phyloP scores from a whole-genome alignment of 1,140 invertebrate genomes.

The Drosophila ercepeae region DNA sequence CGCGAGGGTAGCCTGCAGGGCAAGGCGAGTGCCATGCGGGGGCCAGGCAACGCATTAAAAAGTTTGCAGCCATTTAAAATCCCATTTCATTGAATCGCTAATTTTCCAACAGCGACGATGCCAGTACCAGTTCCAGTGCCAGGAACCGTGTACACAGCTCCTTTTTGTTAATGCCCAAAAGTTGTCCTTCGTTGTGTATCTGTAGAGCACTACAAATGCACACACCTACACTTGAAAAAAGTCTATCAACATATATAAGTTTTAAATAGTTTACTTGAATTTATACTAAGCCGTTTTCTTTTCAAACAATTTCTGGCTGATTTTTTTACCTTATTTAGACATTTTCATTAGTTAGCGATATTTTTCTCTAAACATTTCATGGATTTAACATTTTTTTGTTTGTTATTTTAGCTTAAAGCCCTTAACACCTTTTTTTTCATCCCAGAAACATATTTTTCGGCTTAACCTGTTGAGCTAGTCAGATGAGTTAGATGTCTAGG shows the following conservation, averaged over 20 bases:
- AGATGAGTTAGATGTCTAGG: conserved; percentile 19
- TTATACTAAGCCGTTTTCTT: neutral
- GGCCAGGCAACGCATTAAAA: conserved; percentile 71
- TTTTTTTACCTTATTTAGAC: neutral
- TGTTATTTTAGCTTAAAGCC: conserved; percentile 5
- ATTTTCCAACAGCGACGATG: conserved; percentile 72
- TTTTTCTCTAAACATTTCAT: conserved; percentile 40
- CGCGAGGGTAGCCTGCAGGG: conserved; percentile 2
- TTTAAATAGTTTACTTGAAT: neutral
- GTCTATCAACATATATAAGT: neutral
- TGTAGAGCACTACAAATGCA: conserved; percentile 23
- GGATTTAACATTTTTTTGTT: conserved; percentile 42
- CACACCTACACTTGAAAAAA: conserved; percentile 17
- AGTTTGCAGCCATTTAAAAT: conserved; percentile 83
- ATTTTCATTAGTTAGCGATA: neutral
- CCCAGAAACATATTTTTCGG: conserved; percentile 26
- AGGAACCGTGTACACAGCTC: conserved; percentile 36
- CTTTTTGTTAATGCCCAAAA: conserved; percentile 44
- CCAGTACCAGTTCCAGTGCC: conserved; percentile 27
- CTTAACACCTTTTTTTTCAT: neutral
- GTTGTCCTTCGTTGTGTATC: conserved; percentile 36
- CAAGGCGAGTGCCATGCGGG: neutral
- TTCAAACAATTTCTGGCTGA: neutral
- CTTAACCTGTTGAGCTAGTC: conserved; percentile 38
- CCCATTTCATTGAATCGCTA: conserved; percentile 83